These are phyloP conservation scores for Odobenus rosmarus DNA, from an alignment of 2,113 vertebrate genomes.

Conservation along the genomic window DNA sequence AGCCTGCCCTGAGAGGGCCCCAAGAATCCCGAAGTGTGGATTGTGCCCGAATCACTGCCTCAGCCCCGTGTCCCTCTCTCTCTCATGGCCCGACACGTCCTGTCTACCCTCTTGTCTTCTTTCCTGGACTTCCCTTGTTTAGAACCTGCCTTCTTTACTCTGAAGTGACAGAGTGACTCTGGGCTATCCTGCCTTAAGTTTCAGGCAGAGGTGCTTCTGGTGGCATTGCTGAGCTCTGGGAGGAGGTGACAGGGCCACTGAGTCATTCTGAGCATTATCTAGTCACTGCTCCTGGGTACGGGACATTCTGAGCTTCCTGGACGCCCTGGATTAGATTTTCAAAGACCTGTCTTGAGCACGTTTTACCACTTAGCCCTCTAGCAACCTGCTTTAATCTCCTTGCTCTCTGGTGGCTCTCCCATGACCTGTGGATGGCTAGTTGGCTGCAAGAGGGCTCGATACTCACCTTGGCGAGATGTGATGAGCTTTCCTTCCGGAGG, in stretches of 20 bases:
- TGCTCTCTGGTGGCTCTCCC: background rate
- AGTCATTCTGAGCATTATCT: background rate
- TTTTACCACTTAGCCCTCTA: background rate
- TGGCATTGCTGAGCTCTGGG: background rate
- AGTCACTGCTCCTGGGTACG: background rate
- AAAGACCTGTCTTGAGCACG: constrained; percentile 51
- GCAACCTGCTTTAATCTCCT: background rate
- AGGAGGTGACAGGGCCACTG: background rate
- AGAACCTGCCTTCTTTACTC: background rate
- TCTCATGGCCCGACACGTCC: accelerated
- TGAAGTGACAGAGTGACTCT: background rate
- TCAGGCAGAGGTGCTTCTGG: background rate
- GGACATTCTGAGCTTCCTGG: background rate
- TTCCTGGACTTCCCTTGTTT: background rate
- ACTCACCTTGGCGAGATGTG: background rate
- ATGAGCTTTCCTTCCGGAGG: background rate
- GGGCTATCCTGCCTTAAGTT: background rate
- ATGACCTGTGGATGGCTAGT: background rate
- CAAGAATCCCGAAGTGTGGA: background rate
- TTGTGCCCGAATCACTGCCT: background rate
- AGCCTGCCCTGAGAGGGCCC: background rate
- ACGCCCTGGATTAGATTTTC: background rate
- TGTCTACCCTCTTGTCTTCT: background rate
- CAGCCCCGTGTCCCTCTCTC: background rate
- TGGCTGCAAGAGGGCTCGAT: background rate